These are phyloP conservation scores for Shargacucullia verbasci DNA, from an alignment of 2,888 invertebrate genomes.

Conservation along the genomic window DNA sequence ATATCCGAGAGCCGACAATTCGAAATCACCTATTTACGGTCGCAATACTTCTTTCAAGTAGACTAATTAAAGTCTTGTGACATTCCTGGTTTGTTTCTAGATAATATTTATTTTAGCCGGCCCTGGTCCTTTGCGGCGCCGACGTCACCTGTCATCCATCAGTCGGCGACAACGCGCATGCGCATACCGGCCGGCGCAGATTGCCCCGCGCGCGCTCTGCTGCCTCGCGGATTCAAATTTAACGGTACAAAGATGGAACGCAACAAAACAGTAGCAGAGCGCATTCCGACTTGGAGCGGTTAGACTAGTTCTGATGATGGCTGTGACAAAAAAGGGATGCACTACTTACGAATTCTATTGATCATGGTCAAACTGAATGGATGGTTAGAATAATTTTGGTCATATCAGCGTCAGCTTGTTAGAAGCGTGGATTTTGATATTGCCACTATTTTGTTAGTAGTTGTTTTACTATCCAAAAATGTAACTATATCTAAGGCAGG, in stretches of 20 bases:
- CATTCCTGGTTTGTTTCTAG: slow-evolving; percentile 60
- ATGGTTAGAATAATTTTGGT: slow-evolving; percentile 54
- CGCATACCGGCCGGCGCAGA: slow-evolving; percentile 71
- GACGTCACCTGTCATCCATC: slow-evolving; percentile 88
- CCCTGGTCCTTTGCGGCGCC: slow-evolving; percentile 67
- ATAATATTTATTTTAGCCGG: slow-evolving; percentile 69
- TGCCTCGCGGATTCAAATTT: slow-evolving; percentile 80
- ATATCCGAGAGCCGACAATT: slow-evolving; percentile 38
- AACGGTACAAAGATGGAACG: slow-evolving; percentile 84
- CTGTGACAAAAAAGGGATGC: slow-evolving; percentile 77
- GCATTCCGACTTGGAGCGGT: slow-evolving; percentile 77
- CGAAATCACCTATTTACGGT: slow-evolving; percentile 64
- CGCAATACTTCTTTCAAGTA: slow-evolving; percentile 64
- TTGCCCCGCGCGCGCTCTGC: slow-evolving; percentile 55
- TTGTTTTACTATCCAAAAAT: background rate
- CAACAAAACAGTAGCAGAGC: slow-evolving; percentile 75
- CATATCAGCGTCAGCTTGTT: slow-evolving; percentile 10
- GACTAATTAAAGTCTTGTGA: slow-evolving; percentile 43
- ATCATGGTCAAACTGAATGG: slow-evolving; percentile 56
- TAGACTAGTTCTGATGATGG: slow-evolving; percentile 68
- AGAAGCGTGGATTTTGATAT: slow-evolving; percentile 5
- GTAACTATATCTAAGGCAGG: too few species aligned
- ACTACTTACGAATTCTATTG: slow-evolving; percentile 74
- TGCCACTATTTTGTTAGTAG: background rate
- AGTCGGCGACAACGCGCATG: slow-evolving; percentile 86